Percentiles rank a stretch among this genome's conserved stretches.
Conservation (phyloP, 1,140 invertebrate genomes). For the Dreissena polymorpha region DNA sequence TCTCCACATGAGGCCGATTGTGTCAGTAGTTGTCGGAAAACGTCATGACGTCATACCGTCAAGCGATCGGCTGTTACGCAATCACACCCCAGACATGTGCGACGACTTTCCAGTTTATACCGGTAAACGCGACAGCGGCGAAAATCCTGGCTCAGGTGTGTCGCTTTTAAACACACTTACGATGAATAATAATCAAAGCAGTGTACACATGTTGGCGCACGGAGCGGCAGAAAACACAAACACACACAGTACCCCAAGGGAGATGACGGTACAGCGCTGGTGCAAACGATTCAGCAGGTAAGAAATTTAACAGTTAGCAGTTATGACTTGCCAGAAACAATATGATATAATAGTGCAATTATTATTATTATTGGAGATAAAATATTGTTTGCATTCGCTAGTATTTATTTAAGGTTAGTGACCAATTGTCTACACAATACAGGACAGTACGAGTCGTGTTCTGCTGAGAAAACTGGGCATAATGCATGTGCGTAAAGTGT, state of each 20-base stretch:
- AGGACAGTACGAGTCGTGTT: not conserved
- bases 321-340: not conserved
- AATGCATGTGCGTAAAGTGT: no score
- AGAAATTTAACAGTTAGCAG: not conserved
- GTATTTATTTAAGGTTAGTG: not conserved
- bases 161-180: not conserved
- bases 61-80: not conserved
- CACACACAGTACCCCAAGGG: not conserved
- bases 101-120: not conserved
- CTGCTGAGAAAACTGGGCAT: no score
- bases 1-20: not conserved
- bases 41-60: not conserved
- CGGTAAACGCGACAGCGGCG: not conserved
- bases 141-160: not conserved
- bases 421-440: not conserved
- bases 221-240: not conserved
- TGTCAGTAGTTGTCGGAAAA: not conserved
- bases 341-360: not conserved
- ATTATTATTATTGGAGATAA: not conserved
- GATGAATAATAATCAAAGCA: not conserved
- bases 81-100: not conserved
- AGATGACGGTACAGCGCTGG: not conserved
- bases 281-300: constrained; percentile 17
- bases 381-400: not conserved
- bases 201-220: not conserved